Evolutionary conservation across 2,113 vertebrate genomes (phyloP).

Genomic region (Paraplagusia blochii): DNA sequence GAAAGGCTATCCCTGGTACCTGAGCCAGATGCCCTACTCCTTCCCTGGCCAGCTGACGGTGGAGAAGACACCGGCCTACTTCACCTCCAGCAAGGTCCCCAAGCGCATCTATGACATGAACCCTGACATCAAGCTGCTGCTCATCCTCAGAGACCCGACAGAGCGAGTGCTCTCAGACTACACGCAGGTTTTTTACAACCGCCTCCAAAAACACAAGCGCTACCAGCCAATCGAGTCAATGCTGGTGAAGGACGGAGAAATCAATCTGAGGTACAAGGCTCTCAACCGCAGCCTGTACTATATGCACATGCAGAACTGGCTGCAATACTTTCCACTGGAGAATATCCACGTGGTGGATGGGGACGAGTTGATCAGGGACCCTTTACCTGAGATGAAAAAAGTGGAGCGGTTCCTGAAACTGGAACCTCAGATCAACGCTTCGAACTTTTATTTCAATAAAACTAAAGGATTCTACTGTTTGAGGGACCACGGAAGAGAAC

Average conservation of each 20-base stretch:
- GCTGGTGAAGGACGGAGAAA: conserved; percentile 82
- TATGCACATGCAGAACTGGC: conserved; percentile 90
- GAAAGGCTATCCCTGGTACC: conserved; percentile 89
- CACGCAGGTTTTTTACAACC: conserved; percentile 95
- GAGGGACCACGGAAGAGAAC: conserved; percentile 84
- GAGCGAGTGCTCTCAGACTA: conserved; percentile 96
- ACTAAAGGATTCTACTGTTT: conserved; percentile 98
- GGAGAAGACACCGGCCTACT: conserved; percentile 98
- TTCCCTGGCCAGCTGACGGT: conserved; percentile 86
- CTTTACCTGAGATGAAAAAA: conserved; percentile 89
- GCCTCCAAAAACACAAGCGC: conserved; percentile 89
- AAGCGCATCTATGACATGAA: conserved; percentile 85
- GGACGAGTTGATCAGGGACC: conserved; percentile 88
- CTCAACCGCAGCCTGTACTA: conserved; percentile 94
- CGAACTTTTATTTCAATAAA: conserved; percentile 97
- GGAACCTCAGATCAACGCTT: conserved; percentile 87
- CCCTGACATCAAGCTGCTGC: conserved; percentile 82
- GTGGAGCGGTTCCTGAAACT: conserved; percentile 90
- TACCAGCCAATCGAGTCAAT: conserved; percentile 87
- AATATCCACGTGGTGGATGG: conserved; percentile 92
- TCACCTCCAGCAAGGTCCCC: conserved; percentile 89
- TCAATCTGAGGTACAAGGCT: conserved; percentile 94
- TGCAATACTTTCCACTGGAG: conserved; percentile 84
- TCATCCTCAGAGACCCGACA: conserved; percentile 92
- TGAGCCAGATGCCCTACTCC: conserved; percentile 90